Conservation (phyloP, 2,888 invertebrate genomes). For the Drosophila testacea region DNA sequence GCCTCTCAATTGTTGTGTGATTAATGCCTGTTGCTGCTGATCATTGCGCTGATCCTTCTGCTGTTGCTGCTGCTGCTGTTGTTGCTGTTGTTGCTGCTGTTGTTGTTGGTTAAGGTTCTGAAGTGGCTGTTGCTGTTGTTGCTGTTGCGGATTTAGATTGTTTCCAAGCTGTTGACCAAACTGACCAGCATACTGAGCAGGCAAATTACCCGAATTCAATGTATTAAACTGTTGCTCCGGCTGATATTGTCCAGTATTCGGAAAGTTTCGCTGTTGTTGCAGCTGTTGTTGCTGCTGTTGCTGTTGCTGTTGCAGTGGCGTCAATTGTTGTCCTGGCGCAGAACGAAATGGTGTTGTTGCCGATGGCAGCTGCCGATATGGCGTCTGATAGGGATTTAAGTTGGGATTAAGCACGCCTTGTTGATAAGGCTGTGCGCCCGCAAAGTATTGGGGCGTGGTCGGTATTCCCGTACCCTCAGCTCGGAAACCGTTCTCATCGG, state of each 20-base stretch:
- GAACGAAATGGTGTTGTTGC: constrained; percentile 69
- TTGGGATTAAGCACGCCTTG: constrained; percentile 81
- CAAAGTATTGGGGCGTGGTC: constrained; percentile 83
- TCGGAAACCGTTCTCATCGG: constrained; percentile 89
- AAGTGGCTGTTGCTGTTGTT: constrained; percentile 71
- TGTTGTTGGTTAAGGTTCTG: constrained; percentile 63
- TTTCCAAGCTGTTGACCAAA: constrained; percentile 67
- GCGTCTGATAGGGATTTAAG: constrained; percentile 83
- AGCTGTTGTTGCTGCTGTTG: constrained; percentile 63
- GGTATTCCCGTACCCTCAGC: constrained; percentile 85
- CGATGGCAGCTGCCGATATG: constrained; percentile 77
- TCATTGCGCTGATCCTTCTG: constrained; percentile 74
- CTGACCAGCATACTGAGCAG: constrained; percentile 64
- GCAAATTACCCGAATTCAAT: constrained; percentile 62
- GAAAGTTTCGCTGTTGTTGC: constrained; percentile 51
- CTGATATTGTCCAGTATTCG: constrained; percentile 83
- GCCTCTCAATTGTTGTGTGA: constrained; percentile 83
- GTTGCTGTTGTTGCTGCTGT: constrained; percentile 70
- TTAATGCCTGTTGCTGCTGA: constrained; percentile 76
- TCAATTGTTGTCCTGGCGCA: constrained; percentile 76
- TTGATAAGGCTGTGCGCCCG: constrained; percentile 77
- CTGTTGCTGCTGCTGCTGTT: constrained; percentile 76
- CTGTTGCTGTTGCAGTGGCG: constrained; percentile 79
- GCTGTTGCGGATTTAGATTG: constrained; percentile 63
- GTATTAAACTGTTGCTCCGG: constrained; percentile 76